Percentiles rank a stretch among this genome's conserved stretches.
Evolutionary conservation across 2,113 vertebrate genomes (phyloP).

Genomic region (Limanda limanda): DNA sequence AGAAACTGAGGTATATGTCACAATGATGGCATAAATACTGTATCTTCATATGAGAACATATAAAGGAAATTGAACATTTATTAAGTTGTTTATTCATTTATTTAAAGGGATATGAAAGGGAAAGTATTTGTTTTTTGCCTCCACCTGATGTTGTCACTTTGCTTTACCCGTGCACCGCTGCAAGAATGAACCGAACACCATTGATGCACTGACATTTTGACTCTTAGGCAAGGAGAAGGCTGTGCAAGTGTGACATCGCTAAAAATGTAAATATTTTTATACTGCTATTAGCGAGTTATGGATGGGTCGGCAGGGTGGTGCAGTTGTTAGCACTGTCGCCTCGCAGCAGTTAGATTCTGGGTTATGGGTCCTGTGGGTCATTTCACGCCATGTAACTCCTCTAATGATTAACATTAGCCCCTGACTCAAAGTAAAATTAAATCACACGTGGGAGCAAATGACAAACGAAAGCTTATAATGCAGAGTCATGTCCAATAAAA

Average conservation of each 20-base stretch:
- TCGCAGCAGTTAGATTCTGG: background rate
- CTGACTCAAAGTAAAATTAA: background rate
- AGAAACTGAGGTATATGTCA: conserved; percentile 1
- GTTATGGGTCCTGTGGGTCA: background rate
- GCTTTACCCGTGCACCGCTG: background rate
- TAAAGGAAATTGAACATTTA: background rate
- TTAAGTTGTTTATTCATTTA: too few relatives aligned
- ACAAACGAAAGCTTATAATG: background rate
- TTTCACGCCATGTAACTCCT: background rate
- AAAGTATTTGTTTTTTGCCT: background rate
- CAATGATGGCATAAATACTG: too few relatives aligned
- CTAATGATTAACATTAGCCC: background rate
- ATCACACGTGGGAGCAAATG: background rate
- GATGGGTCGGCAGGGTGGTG: too few relatives aligned
- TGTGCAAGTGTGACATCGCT: background rate
- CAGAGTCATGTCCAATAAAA: too few relatives aligned
- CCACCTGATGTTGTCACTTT: background rate
- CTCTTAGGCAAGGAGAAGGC: too few relatives aligned
- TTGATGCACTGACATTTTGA: background rate
- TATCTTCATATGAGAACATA: background rate
- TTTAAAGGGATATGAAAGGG: too few relatives aligned
- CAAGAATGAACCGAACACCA: background rate
- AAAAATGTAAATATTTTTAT: background rate
- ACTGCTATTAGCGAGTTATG: background rate
- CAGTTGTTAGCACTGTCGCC: background rate